Conservation (phyloP, 2,888 invertebrate species). For the Xanthia icteritia region DNA sequence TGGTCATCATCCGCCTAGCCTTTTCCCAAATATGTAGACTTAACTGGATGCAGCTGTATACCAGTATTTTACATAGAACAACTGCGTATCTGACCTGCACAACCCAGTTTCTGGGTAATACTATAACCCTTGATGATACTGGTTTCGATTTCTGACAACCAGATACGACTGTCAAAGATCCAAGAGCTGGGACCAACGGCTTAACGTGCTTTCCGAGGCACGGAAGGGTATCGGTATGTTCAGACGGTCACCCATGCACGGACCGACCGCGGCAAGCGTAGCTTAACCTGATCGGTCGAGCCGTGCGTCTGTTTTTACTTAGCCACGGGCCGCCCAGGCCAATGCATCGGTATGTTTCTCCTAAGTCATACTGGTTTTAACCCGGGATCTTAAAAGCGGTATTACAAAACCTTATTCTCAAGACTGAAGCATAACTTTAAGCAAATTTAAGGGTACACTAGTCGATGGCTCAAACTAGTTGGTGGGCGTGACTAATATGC, state of each 20-base stretch:
- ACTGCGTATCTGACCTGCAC: no score
- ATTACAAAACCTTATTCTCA: not conserved
- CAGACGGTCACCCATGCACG: no score
- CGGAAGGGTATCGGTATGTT: not conserved
- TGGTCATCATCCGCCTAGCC: no score
- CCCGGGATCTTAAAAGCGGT: no score
- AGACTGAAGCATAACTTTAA: not conserved
- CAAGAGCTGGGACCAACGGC: not conserved
- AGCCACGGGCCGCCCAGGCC: not conserved
- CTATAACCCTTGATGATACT: no score
- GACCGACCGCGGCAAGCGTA: not conserved
- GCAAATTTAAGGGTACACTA: not conserved
- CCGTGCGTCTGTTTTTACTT: not conserved
- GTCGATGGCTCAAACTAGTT: no score
- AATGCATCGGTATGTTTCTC: not conserved
- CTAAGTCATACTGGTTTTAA: not conserved
- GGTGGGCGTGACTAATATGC: no score
- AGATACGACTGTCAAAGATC: not conserved
- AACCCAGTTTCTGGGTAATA: no score
- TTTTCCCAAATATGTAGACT: no score
- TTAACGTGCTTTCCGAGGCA: no score
- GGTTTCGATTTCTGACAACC: not conserved
- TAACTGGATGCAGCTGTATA: no score
- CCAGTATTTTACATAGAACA: no score
- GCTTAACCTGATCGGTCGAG: not conserved